phyloP scores from a whole-genome alignment of 2,797 vertebrate species.

The Odontamblyopus lacepedii region DNA sequence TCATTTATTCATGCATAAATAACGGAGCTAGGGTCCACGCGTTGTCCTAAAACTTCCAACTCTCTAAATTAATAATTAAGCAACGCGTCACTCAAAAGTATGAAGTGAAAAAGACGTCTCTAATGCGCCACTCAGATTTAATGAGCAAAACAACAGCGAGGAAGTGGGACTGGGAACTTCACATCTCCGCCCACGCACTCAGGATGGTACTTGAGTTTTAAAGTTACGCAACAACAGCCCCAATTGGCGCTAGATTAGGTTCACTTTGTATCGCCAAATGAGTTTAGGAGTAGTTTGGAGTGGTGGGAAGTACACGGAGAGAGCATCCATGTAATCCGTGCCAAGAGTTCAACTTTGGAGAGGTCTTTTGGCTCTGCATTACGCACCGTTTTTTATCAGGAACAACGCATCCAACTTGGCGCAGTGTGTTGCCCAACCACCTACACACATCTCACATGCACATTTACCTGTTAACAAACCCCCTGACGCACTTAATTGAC shows the following conservation, averaged over 20 bases:
- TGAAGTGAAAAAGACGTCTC: constrained; percentile 44
- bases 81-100: constrained; percentile 20
- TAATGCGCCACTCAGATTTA: constrained; percentile 53
- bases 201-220: constrained; percentile 67
- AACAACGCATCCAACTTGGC: not conserved
- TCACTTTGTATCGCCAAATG: constrained; percentile 52
- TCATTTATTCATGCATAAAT: not conserved
- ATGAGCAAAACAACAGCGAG: constrained; percentile 67
- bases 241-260: constrained; percentile 60
- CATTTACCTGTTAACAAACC: not conserved
- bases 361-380: not conserved
- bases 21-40: not conserved
- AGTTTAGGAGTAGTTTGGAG: constrained; percentile 46
- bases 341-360: constrained; percentile 2
- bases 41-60: not conserved
- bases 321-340: not conserved
- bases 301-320: constrained; percentile 33
- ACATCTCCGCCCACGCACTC: constrained; percentile 68
- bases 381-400: not conserved
- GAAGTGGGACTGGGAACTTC: constrained; percentile 72
- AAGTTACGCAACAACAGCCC: constrained; percentile 70
- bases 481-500: not conserved
- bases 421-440: constrained; percentile 1
- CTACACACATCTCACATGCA: not conserved
- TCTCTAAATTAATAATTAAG: not conserved